Evolutionary conservation across 1,140 invertebrate genomes (phyloP).

Genomic region (Apis florea): DNA sequence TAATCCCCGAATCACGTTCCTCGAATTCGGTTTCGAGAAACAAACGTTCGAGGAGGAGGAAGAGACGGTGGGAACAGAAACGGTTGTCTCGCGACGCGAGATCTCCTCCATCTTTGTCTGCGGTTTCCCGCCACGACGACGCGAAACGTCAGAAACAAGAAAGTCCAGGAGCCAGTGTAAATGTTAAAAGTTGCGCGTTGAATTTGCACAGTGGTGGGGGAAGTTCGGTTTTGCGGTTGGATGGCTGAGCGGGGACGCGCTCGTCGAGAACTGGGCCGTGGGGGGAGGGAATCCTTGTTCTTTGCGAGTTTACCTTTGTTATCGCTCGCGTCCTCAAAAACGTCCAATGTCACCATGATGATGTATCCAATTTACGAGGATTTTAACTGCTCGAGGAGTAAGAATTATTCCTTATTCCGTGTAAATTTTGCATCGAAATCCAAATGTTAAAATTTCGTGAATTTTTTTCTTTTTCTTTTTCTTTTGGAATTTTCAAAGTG

Average conservation of each 20-base stretch:
- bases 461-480: no score
- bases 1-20: not conserved
- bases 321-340: no score
- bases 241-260: not conserved
- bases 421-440: no score
- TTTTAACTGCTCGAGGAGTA: no score
- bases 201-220: slow-evolving; percentile 48
- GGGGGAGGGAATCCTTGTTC: not conserved
- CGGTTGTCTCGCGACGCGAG: no score
- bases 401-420: no score
- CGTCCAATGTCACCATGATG: no score
- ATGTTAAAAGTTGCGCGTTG: slow-evolving; percentile 49
- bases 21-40: slow-evolving; percentile 6
- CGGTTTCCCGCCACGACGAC: not conserved
- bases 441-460: no score
- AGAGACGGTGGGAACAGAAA: not conserved
- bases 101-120: no score
- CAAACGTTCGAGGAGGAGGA: slow-evolving; percentile 22
- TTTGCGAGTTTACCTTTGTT: not conserved
- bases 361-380: no score
- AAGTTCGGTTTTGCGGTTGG: slow-evolving; percentile 41
- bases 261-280: slow-evolving; percentile 2
- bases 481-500: no score
- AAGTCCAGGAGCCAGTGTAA: slow-evolving; percentile 24
- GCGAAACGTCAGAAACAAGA: slow-evolving; percentile 9